phyloP scores from a whole-genome alignment of 2,113 vertebrate genomes.

The Lagenorhynchus albirostris region DNA sequence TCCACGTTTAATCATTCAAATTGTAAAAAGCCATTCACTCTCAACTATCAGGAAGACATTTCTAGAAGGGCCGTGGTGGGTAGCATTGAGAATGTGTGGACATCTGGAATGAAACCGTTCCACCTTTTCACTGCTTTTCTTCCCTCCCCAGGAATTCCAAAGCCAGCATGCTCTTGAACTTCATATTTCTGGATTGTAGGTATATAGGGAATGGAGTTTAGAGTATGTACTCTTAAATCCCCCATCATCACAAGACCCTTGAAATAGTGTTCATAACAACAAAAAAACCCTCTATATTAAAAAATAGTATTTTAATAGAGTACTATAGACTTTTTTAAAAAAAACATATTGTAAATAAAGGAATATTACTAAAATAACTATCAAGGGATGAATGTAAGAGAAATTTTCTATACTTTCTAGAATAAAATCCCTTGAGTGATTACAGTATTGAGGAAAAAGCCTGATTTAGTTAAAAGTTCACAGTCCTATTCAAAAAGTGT shows the following conservation, averaged over 20 bases:
- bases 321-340: not conserved
- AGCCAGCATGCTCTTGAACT: not conserved
- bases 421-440: not conserved
- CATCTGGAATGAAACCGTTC: not conserved
- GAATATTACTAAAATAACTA: not conserved
- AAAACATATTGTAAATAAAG: not conserved
- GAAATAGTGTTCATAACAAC: not conserved
- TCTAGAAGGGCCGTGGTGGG: not conserved
- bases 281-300: not conserved
- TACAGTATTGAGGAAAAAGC: not conserved
- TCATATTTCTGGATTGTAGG: conserved; percentile 2
- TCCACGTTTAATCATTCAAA: not conserved
- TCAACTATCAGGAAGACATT: not conserved
- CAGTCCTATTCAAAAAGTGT: not conserved
- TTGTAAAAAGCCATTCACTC: not conserved
- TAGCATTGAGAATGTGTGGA: conserved; percentile 7
- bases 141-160: not conserved
- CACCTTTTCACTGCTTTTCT: not conserved
- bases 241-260: not conserved
- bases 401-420: not conserved
- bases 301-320: not conserved
- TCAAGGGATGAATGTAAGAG: not conserved
- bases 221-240: not conserved
- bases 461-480: conserved; percentile 5
- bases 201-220: not conserved